phyloP scores from a whole-genome alignment of 1,140 invertebrate genomes.

The Lepidurus packardi region DNA sequence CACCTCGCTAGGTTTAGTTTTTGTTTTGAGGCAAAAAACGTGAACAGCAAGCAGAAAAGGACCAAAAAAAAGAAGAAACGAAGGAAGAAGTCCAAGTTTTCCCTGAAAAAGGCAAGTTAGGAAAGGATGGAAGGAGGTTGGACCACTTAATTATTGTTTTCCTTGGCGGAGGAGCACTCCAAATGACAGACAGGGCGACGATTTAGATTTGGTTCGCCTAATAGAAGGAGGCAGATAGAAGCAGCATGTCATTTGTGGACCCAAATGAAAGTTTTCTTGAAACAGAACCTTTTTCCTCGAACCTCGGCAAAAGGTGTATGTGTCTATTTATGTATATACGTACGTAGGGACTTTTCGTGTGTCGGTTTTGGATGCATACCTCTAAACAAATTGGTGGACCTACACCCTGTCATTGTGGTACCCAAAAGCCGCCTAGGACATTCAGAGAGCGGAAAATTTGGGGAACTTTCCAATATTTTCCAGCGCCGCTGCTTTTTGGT shows the following conservation, averaged over 20 bases:
- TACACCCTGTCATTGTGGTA: neutral
- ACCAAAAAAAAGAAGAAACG: too few species aligned
- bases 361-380: neutral
- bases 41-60: neutral
- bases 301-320: neutral
- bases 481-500: neutral
- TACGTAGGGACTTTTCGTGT: neutral
- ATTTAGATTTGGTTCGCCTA: conserved; percentile 15
- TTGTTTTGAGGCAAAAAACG: neutral
- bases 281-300: too few species aligned
- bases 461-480: neutral
- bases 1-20: neutral
- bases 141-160: conserved; percentile 7
- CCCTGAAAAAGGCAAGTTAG: neutral
- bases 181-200: conserved; percentile 9
- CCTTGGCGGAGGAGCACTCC: conserved; percentile 7
- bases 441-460: neutral
- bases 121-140: neutral
- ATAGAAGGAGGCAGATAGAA: neutral
- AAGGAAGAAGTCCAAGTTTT: too few species aligned
- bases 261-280: too few species aligned
- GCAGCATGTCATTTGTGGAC: neutral
- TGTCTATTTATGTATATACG: neutral
- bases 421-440: neutral
- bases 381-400: conserved; percentile 2